Base-by-base conservation (phyloP, 2,888 invertebrate genomes). In the Leucania comma region DNA sequence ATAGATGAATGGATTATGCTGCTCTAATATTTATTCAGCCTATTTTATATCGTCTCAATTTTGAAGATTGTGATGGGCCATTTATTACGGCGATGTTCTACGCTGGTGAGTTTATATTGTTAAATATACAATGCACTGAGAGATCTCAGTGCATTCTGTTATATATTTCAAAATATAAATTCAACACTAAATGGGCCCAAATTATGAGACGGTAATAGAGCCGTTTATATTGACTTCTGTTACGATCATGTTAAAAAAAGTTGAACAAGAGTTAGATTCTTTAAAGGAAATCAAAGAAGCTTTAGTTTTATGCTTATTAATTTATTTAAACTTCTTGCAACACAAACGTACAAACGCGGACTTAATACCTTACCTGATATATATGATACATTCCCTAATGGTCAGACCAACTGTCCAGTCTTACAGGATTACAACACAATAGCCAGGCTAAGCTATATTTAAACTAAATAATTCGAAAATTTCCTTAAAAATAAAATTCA, bases 11-110 rank as follows among this genome's bases (percentile, higher is more conserved):
- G 62, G 48, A 77, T 69, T 78, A 68, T 58, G 50, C 54, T 69
- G 62, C 64, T 72, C 58, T 61, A 71, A 80, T 80, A 76, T 83
- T 75, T 80, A 82, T 82, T 78, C 69, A 65, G 69, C 73, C 14
- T 58, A 75, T 75, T 79, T 74, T 75, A 76, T 74, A 74, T 64
- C 68, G 67, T 77, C 60, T 68, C 24, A 58, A 57, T 66, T 82
- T 66, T 72, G 42, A 57, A 68, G 66, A 67, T 60, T 57, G 59
- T 70, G 63, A 69, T 60, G 48, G 42, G 24, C 59, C 60, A 68
- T 78, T 72, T 68, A 64, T 58, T 73, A 61, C 22, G 63, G 42
- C 38, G 14, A 60, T 61, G 26, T 65, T 72, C 38, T 57, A 58
- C 35, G 24, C 48, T 12, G 26, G n/a, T 66, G 58, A 46, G n/a